Percentiles rank a stretch among this genome's conserved stretches.
Conservation (phyloP, 2,888 invertebrate species). For the Tipula helvola region DNA sequence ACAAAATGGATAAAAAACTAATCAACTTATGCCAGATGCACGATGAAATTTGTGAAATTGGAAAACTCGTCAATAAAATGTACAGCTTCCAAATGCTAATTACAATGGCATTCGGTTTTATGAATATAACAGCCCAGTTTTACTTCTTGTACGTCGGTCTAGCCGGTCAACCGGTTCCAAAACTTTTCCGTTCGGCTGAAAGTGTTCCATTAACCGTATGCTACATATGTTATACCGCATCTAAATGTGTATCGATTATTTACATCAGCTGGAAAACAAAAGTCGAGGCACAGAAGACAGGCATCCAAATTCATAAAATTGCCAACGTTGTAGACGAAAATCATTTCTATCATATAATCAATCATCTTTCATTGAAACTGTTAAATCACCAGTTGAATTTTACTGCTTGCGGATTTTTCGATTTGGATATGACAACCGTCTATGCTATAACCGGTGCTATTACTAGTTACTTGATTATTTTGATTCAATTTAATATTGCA, state of each 20-base stretch:
- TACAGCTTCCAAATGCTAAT: conserved; percentile 34
- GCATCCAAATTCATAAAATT: conserved; percentile 33
- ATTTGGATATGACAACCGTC: conserved; percentile 35
- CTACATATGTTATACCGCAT: conserved; percentile 28
- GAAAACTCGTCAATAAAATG: conserved; percentile 30
- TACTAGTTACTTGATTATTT: conserved; percentile 34
- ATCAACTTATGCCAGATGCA: conserved; percentile 34
- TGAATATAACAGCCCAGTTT: conserved; percentile 34
- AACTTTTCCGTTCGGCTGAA: conserved; percentile 32
- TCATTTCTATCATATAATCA: conserved; percentile 33
- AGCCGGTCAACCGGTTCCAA: conserved; percentile 26
- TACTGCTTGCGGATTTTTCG: conserved; percentile 36
- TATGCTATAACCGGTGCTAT: conserved; percentile 34
- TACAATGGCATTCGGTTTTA: conserved; percentile 34
- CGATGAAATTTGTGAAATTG: conserved; percentile 35
- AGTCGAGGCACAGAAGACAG: conserved; percentile 32
- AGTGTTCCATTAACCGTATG: conserved; percentile 27
- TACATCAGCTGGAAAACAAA: conserved; percentile 35
- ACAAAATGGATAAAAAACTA: conserved; percentile 30
- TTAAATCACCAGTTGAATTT: conserved; percentile 34
- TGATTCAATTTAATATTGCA: conserved; percentile 36
- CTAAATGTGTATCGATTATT: conserved; percentile 33
- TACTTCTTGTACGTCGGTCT: conserved; percentile 34
- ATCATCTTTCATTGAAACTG: conserved; percentile 34
- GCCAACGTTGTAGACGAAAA: conserved; percentile 33